Evolutionary conservation across 2,797 vertebrate genomes (phyloP).

Genomic region (Chrysocyon brachyurus): DNA sequence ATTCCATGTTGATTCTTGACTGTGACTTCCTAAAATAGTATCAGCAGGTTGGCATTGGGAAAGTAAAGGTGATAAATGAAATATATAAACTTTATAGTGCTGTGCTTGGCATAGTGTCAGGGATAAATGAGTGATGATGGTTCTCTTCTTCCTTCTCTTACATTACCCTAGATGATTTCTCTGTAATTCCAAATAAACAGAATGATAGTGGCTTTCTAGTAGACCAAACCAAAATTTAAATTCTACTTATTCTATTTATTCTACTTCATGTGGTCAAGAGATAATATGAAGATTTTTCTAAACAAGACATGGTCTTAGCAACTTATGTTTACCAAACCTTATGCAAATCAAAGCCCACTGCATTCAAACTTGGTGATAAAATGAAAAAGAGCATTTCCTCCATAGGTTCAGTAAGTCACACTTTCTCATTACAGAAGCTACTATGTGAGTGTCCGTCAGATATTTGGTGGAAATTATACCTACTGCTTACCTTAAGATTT

Average conservation of each 20-base stretch:
- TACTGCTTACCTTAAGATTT: conserved; percentile 68
- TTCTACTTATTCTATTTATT: neutral
- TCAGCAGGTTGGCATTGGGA: neutral
- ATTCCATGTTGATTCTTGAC: neutral
- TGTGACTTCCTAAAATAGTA: neutral
- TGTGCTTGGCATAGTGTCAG: neutral
- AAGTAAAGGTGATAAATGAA: neutral
- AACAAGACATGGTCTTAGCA: neutral
- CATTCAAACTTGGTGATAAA: neutral
- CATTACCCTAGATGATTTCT: neutral
- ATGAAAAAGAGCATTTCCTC: conserved; percentile 18
- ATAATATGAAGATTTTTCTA: neutral
- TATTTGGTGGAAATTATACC: conserved; percentile 64
- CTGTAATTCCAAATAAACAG: neutral
- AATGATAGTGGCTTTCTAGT: neutral
- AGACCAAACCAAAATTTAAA: neutral
- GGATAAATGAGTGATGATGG: accelerated
- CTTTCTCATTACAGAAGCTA: conserved; percentile 11
- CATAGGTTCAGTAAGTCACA: conserved; percentile 71
- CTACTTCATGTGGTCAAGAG: neutral
- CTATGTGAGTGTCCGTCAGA: conserved; percentile 63
- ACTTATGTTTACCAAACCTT: neutral
- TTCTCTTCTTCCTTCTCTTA: neutral
- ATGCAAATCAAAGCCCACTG: neutral
- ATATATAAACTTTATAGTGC: accelerated